A percentile compares a stretch with the other conserved stretches of the same genome.
Conservation (phyloP, 2,113 vertebrate genomes). For the Gnathonemus longibarbis region DNA sequence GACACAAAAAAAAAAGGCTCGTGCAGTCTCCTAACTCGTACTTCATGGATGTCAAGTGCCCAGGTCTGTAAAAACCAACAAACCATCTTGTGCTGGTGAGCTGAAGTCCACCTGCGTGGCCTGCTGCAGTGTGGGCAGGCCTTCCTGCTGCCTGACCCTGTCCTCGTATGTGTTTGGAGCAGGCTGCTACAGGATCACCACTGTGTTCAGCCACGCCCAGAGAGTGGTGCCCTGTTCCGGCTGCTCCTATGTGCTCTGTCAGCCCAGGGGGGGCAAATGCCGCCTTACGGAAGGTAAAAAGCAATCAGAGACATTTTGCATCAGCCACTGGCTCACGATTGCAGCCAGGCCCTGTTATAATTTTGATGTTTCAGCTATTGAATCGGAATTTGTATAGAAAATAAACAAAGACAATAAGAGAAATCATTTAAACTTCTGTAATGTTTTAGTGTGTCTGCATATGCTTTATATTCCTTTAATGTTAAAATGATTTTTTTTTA, state of each 20-base stretch:
- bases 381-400: neutral
- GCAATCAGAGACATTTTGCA: neutral
- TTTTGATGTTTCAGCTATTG: neutral
- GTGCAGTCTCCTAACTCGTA: constrained; percentile 43
- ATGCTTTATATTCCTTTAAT: neutral
- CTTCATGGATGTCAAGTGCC: constrained; percentile 47
- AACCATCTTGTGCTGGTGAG: neutral
- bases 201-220: constrained; percentile 27
- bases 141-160: neutral
- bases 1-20: constrained; percentile 40
- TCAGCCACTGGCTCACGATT: neutral
- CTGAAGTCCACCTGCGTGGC: neutral
- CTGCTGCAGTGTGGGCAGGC: neutral
- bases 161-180: neutral
- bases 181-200: constrained; percentile 30
- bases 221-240: constrained; percentile 21
- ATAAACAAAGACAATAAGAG: neutral
- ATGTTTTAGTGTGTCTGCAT: neutral
- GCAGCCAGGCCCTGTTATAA: neutral
- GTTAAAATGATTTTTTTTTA: neutral
- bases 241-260: constrained; percentile 25
- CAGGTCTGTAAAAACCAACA: constrained; percentile 24
- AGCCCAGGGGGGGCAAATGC: constrained; percentile 25
- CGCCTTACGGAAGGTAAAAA: constrained; percentile 22
- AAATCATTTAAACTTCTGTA: neutral